Evolutionary conservation across 2,797 vertebrate genomes (phyloP), one percentile per base, ranked within the genome.

Genomic region (Mycteria americana): DNA sequence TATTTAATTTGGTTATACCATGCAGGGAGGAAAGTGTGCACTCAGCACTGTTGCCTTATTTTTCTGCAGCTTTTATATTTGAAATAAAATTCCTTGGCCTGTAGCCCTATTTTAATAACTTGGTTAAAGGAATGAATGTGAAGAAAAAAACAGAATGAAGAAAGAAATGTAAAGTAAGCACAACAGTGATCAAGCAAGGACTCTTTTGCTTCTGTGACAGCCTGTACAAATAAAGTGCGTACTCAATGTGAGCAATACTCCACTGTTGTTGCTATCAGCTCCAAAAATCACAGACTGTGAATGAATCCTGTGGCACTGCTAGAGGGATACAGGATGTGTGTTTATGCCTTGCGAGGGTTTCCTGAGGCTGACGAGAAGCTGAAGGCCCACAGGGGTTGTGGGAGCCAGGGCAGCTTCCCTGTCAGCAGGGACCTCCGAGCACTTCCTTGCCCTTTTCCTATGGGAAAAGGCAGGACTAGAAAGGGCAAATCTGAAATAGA

Each of bases 341-440:
- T 89, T 72, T 51, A 48, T 46, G 14, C 13, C 31, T 70, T 76
- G 15, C 0, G 8, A 60, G 35, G 0, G 3, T 72, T 83, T 75
- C 19, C 53, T 60, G 50, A 31, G 30, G 4, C 28, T 35, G 53
- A 43, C 1, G 4, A 60, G 45, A 60, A 19, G 22, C 41, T 56
- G 77, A 31, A 86, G 56, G 31, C 35, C 51, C 1, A 1, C 28
- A 56, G 62, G 0, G 2, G 4, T 2, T 24, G 53, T 0, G 0
- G 62, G 27, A 84, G 12, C 12, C 35, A 23, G 37, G 31, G 45
- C 41, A 63, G 16, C 13, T 64, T 10, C 45, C 15, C 18, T 0
- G 1, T 25, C 0, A 0, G 8, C 41, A 68, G 35, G 45, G 39
- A 39, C 13, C 13, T 77, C 22, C 0, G 0, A 59, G 30, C 1